Evolutionary conservation across 2,888 invertebrate genomes (phyloP).

Genomic region (Stegana nigrithorax): DNA sequence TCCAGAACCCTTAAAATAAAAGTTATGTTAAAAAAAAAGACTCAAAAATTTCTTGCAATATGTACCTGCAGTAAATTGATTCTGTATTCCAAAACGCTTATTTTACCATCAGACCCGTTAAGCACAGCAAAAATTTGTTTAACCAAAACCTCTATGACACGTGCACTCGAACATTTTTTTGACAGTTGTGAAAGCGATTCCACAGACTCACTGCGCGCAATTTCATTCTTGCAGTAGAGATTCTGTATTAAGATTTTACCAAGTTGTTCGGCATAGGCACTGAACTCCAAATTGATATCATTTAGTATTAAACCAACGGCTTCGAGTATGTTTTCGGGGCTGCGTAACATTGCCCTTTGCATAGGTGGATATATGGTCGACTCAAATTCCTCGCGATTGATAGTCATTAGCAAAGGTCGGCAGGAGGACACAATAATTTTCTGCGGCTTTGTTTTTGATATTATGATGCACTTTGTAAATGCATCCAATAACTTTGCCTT

Average conservation of each 20-base stretch:
- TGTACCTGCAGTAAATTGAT: constrained; percentile 83
- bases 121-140: constrained; percentile 82
- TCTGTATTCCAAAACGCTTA: constrained; percentile 89
- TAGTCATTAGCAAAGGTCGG: constrained; percentile 74
- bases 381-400: constrained; percentile 78
- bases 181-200: constrained; percentile 79
- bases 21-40: not conserved
- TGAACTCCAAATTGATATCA: constrained; percentile 80
- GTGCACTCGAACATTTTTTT: constrained; percentile 76
- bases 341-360: constrained; percentile 91
- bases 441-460: constrained; percentile 81
- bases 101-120: constrained; percentile 90
- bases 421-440: constrained; percentile 77
- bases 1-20: constrained; percentile 74
- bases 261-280: constrained; percentile 80
- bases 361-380: constrained; percentile 82
- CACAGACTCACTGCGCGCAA: constrained; percentile 80
- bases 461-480: constrained; percentile 82
- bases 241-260: constrained; percentile 86
- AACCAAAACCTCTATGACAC: constrained; percentile 77
- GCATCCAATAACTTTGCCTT: constrained; percentile 72
- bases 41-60: not conserved
- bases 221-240: constrained; percentile 86
- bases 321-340: constrained; percentile 90
- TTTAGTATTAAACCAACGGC: constrained; percentile 82